These are phyloP conservation scores for Leucozona laternaria DNA, from an alignment of 2,888 invertebrate species.

Conservation along the genomic window DNA sequence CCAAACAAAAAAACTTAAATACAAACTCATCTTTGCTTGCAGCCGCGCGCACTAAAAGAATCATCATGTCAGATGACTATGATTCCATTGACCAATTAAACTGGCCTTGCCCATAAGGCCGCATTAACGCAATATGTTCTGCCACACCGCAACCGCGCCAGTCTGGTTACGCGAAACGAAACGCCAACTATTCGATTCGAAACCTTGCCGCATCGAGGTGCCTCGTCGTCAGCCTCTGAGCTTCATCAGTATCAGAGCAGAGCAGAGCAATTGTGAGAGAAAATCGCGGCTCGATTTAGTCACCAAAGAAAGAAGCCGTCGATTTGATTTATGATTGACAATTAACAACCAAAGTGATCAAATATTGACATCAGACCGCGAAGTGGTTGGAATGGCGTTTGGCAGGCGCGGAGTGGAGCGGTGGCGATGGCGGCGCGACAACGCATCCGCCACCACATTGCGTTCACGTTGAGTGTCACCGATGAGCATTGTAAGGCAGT, in stretches of 20 bases:
- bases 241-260: neutral
- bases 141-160: neutral
- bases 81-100: conserved; percentile 67
- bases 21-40: conserved; percentile 19
- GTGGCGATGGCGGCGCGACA: neutral
- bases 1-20: conserved; percentile 10
- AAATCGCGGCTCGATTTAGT: conserved; percentile 65
- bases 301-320: conserved; percentile 71
- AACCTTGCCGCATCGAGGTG: conserved; percentile 24
- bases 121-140: conserved; percentile 42
- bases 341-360: conserved; percentile 74
- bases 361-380: conserved; percentile 65
- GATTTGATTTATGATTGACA: conserved; percentile 74
- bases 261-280: neutral
- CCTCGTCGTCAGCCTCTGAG: neutral
- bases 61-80: conserved; percentile 46
- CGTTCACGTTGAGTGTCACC: conserved; percentile 45
- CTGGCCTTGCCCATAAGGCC: conserved; percentile 40
- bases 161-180: conserved; percentile 21
- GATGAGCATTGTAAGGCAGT: conserved; percentile 46
- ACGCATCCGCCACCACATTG: conserved; percentile 43
- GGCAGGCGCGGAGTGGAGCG: neutral
- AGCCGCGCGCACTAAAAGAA: conserved; percentile 21
- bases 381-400: conserved; percentile 44
- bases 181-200: conserved; percentile 30